These are phyloP conservation scores for Crotalus horridus DNA, from an alignment of 2,113 vertebrate species.

Conservation along the genomic window DNA sequence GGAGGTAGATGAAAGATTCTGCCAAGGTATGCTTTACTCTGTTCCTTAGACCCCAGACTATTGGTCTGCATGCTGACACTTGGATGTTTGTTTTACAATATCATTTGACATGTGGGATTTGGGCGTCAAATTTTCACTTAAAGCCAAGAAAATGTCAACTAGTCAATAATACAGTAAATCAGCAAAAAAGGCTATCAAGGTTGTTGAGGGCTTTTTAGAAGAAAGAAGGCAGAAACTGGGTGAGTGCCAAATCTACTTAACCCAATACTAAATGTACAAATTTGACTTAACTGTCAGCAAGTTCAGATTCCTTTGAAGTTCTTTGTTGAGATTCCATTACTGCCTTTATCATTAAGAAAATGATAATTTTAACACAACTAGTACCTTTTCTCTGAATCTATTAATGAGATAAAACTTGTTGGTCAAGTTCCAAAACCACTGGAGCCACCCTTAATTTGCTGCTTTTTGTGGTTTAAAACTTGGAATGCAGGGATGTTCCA, in stretches of 20 bases:
- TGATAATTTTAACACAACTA: constrained; percentile 72
- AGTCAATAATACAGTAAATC: constrained; percentile 66
- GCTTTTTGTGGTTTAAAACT: constrained; percentile 65
- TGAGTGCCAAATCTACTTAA: constrained; percentile 66
- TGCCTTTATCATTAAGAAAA: constrained; percentile 76
- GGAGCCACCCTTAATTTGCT: constrained; percentile 77
- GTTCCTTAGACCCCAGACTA: constrained; percentile 68
- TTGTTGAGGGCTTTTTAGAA: constrained; percentile 8
- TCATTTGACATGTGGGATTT: constrained; percentile 82
- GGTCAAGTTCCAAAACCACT: constrained; percentile 76
- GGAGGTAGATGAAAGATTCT: constrained; percentile 74
- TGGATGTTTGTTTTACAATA: constrained; percentile 84
- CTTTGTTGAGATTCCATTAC: constrained; percentile 60
- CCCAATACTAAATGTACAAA: constrained; percentile 54
- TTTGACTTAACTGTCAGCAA: constrained; percentile 61
- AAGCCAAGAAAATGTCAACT: constrained; percentile 80
- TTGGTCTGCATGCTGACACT: constrained; percentile 74
- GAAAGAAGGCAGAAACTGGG: constrained; percentile 54
- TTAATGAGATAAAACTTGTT: constrained; percentile 77
- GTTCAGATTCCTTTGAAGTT: constrained; percentile 65
- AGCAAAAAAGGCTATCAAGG: constrained; percentile 50
- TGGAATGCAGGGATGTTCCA: constrained; percentile 57
- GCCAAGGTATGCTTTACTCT: constrained; percentile 72
- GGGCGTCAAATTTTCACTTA: constrained; percentile 71
- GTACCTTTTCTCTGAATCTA: constrained; percentile 68